Base-by-base conservation (phyloP, 2,113 vertebrate species). In the Psilopogon haemacephalus region DNA sequence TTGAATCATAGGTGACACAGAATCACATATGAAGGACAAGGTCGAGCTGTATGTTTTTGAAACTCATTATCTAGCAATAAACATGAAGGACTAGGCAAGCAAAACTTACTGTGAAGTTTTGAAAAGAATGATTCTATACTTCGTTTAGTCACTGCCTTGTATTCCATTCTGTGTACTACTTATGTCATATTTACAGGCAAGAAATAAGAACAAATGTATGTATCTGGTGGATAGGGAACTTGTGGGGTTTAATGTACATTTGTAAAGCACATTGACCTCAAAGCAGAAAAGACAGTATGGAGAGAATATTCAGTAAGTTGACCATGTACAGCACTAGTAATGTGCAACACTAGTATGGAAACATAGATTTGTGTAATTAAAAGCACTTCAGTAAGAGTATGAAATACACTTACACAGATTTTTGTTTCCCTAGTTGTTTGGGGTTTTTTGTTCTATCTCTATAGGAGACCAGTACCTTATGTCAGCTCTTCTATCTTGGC, bases 171-270 rank as follows among this genome's bases (percentile, higher is more conserved):
- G 12, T 62, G 14, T 81, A 14, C n/a, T 88, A 26, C 26, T 27
- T 72, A 28, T 23, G 7, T 59, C 38, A 50, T 12, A 16, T 78
- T 74, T 78, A 56, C 9, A 74, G 62, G 40, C 35, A 74, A 30
- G 24, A 77, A 78, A 35, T 68, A 33, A 62, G 26, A 62, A 50
- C 20, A 59, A 3, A 15, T 46, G 30, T 17, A 18, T 11, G 27
- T 19, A 21, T 11, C 60, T 10, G 1, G 15, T 48, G 8, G 12
- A 21, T 2, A 30, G 15, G 26, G 12, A 65, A 37, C 3, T 40
- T 79, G 38, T 0, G 3, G 5, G 1, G 3, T 78, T 93, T 74
- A 69, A 35, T n/a, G 2, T 52, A 27, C 0, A 1, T 76, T 76
- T 83, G 4, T 23, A 56, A n/a, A 60, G 7, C 17, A 56, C 15